Percentiles rank a stretch among this genome's conserved stretches.
Evolutionary conservation across 2,113 vertebrate species (phyloP).

Genomic region (Loxodonta africana): DNA sequence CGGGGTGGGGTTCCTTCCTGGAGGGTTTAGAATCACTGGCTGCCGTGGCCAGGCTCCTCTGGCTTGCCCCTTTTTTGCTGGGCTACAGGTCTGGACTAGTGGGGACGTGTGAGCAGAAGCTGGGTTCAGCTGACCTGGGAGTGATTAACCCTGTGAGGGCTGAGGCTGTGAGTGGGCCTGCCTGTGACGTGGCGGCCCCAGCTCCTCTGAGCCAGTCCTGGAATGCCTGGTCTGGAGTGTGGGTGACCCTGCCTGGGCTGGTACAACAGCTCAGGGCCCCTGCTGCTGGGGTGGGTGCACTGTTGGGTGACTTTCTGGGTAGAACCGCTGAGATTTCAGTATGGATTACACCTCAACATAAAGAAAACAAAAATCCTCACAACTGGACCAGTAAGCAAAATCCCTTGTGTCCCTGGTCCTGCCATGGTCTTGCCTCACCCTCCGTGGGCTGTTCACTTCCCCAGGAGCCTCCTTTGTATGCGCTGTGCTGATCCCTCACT

Average conservation of each 20-base stretch:
- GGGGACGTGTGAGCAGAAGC: accelerated
- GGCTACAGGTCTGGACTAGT: background rate
- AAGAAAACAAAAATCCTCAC: no score
- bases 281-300: background rate
- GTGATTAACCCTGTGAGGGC: background rate
- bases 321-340: background rate
- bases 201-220: background rate
- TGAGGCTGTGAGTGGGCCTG: background rate
- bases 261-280: accelerated
- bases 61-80: background rate
- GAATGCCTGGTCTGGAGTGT: background rate
- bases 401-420: no score
- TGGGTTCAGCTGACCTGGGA: conserved; percentile 34
- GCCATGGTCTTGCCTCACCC: accelerated
- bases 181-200: background rate
- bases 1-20: no score
- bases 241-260: accelerated
- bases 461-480: background rate
- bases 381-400: no score
- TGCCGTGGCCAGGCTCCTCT: background rate
- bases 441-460: accelerated
- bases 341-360: no score
- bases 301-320: background rate
- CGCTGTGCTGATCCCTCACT: background rate
- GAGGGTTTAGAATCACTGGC: background rate